Percentiles rank a stretch among this genome's conserved stretches.
Conservation (phyloP, 2,113 vertebrate genomes). For the Pionites leucogaster region DNA sequence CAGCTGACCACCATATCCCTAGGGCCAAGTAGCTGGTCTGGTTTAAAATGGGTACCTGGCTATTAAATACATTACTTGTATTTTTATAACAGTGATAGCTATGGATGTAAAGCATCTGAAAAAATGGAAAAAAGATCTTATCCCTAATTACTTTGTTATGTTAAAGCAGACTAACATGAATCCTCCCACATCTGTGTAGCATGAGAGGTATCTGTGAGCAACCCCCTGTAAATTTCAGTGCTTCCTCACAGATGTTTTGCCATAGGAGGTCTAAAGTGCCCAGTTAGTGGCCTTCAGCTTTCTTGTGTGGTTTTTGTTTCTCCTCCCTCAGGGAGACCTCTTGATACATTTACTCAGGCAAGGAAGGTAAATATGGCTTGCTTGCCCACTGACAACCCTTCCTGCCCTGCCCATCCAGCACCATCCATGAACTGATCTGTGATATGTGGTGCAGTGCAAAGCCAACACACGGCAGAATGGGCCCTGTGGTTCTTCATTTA, state of each 20-base stretch:
- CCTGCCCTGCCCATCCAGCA: not conserved
- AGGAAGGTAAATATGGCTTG: not conserved
- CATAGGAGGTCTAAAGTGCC: not conserved
- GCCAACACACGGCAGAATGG: not conserved
- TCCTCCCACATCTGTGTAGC: not conserved
- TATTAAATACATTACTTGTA: not conserved
- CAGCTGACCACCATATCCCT: not conserved
- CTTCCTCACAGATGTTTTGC: not conserved
- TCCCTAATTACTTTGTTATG: not conserved
- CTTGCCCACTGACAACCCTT: not conserved
- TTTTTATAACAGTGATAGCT: not conserved
- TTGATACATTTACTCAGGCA: not conserved
- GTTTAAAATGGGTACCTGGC: not conserved
- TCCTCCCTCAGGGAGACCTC: not conserved
- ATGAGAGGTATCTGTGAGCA: not conserved
- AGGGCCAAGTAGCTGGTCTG: not conserved
- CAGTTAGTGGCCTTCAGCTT: not conserved
- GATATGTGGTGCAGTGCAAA: not conserved
- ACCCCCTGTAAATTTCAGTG: not conserved
- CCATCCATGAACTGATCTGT: not conserved
- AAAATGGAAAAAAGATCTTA: not conserved
- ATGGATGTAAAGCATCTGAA: not conserved
- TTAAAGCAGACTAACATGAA: not conserved
- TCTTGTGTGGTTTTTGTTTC: not conserved
- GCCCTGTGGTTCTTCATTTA: not conserved